phyloP scores from a whole-genome alignment of 2,888 invertebrate genomes.

The Capitulum mitella region DNA sequence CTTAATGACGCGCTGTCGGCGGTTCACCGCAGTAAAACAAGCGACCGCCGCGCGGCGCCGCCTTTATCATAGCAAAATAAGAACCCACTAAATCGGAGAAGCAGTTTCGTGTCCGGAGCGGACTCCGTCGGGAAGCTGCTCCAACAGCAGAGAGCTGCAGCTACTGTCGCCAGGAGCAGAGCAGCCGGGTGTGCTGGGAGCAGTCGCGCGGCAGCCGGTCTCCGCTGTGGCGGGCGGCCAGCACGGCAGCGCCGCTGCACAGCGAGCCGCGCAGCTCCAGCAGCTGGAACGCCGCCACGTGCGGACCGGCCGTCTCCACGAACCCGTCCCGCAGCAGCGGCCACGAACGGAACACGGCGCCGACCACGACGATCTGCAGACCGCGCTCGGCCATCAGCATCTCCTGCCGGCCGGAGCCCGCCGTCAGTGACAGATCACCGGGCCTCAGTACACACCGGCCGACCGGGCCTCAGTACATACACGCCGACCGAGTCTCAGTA shows the following conservation, averaged over 20 bases:
- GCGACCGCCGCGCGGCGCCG: too few species aligned
- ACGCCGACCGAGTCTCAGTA: too few species aligned
- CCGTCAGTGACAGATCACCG: too few species aligned
- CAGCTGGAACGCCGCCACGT: slow-evolving; percentile 41
- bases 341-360: slow-evolving; percentile 95
- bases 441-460: too few species aligned
- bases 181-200: slow-evolving; percentile 31
- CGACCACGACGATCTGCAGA: slow-evolving; percentile 77
- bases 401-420: slow-evolving; percentile 39
- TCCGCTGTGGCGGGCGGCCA: slow-evolving; percentile 64
- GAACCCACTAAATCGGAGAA: too few species aligned
- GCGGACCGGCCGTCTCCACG: slow-evolving; percentile 47
- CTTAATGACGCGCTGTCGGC: too few species aligned
- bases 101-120: too few species aligned
- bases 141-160: background rate
- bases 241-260: slow-evolving; percentile 77
- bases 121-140: too few species aligned
- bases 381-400: slow-evolving; percentile 52
- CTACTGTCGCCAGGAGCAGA: background rate
- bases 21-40: too few species aligned
- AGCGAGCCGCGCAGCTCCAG: slow-evolving; percentile 61
- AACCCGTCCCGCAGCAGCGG: slow-evolving; percentile 65
- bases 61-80: too few species aligned
- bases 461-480: too few species aligned
- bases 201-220: slow-evolving; percentile 62